These are phyloP conservation scores for Tenualosa ilisha DNA, from an alignment of 2,797 vertebrate genomes.

Conservation along the genomic window DNA sequence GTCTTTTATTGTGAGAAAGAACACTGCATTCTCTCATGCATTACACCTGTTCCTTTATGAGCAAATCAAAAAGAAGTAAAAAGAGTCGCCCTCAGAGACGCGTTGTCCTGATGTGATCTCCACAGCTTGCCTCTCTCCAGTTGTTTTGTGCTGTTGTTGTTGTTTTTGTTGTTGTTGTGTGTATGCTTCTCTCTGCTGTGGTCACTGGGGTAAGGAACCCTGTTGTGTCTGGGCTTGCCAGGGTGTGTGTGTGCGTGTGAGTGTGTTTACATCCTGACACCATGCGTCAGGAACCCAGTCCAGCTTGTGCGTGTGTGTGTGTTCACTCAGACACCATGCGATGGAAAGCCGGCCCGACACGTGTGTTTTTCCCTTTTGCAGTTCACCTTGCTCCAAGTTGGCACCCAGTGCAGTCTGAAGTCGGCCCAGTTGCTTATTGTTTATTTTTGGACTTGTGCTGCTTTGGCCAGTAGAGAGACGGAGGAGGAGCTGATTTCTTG, in stretches of 20 bases:
- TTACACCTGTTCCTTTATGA: background rate
- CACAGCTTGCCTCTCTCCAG: background rate
- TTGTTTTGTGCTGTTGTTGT: background rate
- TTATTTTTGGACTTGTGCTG: background rate
- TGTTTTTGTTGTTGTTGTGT: slow-evolving; percentile 17
- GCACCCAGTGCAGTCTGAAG: background rate
- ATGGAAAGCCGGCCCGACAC: background rate
- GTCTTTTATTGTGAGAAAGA: slow-evolving; percentile 15
- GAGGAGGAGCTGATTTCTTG: background rate
- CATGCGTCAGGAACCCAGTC: no score
- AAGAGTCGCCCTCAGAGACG: background rate
- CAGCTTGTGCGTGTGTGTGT: background rate
- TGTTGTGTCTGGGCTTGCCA: background rate
- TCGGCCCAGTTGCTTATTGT: background rate
- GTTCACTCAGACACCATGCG: background rate
- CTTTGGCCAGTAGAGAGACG: background rate
- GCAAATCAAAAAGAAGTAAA: slow-evolving; percentile 14
- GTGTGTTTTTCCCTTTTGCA: background rate
- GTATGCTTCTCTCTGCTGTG: background rate
- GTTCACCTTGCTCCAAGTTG: background rate
- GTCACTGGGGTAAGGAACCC: background rate
- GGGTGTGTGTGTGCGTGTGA: background rate
- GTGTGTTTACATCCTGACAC: no score
- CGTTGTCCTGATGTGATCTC: background rate
- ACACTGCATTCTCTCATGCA: background rate